Evolutionary conservation across 2,113 vertebrate genomes (phyloP).

Genomic region (Heterochromis multidens): DNA sequence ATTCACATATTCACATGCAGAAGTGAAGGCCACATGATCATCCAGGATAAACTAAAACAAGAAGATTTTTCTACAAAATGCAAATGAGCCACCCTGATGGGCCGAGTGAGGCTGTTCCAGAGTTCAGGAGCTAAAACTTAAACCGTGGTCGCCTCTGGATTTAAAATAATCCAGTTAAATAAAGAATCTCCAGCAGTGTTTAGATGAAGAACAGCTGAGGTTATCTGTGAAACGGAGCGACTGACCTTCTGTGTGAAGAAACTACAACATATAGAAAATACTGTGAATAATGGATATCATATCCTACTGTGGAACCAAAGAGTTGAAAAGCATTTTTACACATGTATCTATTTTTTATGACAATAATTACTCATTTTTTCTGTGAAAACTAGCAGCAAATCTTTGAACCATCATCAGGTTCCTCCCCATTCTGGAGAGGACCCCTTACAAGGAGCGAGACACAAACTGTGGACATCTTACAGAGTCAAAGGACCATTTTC

Average conservation of each 20-base stretch:
- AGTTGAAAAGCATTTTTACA: too few species aligned
- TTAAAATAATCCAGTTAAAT: neutral
- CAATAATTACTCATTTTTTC: neutral
- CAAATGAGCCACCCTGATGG: neutral
- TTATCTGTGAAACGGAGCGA: fast-evolving
- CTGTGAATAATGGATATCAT: neutral
- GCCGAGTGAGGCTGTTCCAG: neutral
- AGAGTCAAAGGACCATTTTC: too few species aligned
- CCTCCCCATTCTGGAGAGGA: neutral
- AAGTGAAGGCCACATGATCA: neutral
- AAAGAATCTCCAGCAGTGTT: neutral
- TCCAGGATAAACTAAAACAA: neutral
- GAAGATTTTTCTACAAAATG: neutral
- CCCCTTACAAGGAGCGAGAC: neutral
- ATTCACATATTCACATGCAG: neutral
- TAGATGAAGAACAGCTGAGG: neutral
- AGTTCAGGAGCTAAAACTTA: neutral
- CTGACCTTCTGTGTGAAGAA: neutral
- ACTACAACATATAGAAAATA: neutral
- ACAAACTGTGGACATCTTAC: neutral
- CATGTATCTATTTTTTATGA: neutral
- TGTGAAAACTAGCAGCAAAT: neutral
- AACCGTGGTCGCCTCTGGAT: neutral
- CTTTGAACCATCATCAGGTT: neutral
- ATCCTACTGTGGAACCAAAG: neutral